These are phyloP conservation scores for Ctenomys sociabilis DNA, from an alignment of 2,113 vertebrate species.

Conservation along the genomic window DNA sequence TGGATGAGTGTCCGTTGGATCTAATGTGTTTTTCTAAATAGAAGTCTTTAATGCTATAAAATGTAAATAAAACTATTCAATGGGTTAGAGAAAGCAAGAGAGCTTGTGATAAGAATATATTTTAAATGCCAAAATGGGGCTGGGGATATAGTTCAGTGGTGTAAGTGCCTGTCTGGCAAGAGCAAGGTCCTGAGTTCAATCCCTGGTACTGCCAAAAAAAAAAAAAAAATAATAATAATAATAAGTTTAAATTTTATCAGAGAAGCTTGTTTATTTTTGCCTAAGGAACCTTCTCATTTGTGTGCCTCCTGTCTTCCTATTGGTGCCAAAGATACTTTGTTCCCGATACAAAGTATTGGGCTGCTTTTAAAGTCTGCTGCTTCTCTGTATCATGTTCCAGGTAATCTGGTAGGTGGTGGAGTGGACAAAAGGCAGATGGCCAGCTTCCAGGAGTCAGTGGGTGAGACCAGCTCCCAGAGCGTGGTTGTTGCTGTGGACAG, in stretches of 20 bases:
- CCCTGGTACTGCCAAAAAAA: too few species aligned
- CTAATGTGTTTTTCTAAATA: neutral
- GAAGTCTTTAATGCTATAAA: neutral
- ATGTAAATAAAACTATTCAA: neutral
- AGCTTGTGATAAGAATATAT: neutral
- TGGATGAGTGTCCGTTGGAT: neutral
- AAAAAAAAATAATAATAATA: neutral
- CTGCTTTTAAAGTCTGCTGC: neutral
- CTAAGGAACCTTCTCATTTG: neutral
- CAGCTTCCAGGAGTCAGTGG: conserved; percentile 97
- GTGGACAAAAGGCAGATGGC: conserved; percentile 96
- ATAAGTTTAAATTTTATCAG: neutral
- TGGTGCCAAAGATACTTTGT: neutral
- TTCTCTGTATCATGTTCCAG: conserved; percentile 81
- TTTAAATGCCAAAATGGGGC: neutral
- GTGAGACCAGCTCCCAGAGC: conserved; percentile 98
- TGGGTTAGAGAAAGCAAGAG: neutral
- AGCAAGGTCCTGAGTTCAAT: too few species aligned
- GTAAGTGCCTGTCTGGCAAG: too few species aligned
- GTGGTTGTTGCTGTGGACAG: conserved; percentile 98
- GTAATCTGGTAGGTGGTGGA: conserved; percentile 92
- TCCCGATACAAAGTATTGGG: neutral
- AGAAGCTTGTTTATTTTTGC: neutral
- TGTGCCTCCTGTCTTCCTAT: neutral
- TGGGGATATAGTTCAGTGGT: too few species aligned